Conservation (phyloP, 1,140 invertebrate species). For the Tribolium castaneum region DNA sequence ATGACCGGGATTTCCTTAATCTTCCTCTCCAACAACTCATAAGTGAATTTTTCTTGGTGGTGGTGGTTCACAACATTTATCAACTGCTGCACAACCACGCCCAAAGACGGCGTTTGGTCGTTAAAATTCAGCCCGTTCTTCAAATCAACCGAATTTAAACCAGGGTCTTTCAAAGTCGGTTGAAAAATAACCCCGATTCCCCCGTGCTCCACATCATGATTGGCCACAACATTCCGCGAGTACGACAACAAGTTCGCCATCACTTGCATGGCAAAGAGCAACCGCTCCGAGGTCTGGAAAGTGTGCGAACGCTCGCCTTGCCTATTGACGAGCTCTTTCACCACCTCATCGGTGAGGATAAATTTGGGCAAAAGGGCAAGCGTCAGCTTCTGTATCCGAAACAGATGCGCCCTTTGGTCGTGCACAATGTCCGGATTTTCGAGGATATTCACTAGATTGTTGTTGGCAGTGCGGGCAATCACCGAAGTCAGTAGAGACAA, state of each 20-base stretch:
- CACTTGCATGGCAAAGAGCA: constrained; percentile 68
- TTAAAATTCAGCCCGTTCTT: constrained; percentile 48
- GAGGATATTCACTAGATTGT: constrained; percentile 60
- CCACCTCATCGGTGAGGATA: constrained; percentile 62
- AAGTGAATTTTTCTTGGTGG: constrained; percentile 66
- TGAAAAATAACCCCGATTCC: constrained; percentile 66
- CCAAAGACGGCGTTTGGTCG: constrained; percentile 62
- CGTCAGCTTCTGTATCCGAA: constrained; percentile 76
- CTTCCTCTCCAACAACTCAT: constrained; percentile 63
- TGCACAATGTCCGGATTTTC: constrained; percentile 66
- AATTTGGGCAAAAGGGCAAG: constrained; percentile 78
- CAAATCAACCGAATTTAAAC: constrained; percentile 46
- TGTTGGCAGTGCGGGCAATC: constrained; percentile 79
- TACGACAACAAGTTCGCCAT: constrained; percentile 77
- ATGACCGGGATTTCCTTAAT: constrained; percentile 63
- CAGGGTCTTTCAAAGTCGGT: constrained; percentile 62
- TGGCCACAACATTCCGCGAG: constrained; percentile 71
- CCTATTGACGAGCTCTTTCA: constrained; percentile 43
- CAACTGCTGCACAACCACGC: constrained; percentile 68
- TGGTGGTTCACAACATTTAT: constrained; percentile 68
- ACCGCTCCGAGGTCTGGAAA: constrained; percentile 58
- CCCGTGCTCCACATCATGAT: constrained; percentile 66
- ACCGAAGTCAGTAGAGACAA: constrained; percentile 63
- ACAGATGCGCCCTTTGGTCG: constrained; percentile 70
- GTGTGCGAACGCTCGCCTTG: constrained; percentile 28